Base-by-base conservation (phyloP, 2,113 vertebrate species). In the Lynx canadensis region DNA sequence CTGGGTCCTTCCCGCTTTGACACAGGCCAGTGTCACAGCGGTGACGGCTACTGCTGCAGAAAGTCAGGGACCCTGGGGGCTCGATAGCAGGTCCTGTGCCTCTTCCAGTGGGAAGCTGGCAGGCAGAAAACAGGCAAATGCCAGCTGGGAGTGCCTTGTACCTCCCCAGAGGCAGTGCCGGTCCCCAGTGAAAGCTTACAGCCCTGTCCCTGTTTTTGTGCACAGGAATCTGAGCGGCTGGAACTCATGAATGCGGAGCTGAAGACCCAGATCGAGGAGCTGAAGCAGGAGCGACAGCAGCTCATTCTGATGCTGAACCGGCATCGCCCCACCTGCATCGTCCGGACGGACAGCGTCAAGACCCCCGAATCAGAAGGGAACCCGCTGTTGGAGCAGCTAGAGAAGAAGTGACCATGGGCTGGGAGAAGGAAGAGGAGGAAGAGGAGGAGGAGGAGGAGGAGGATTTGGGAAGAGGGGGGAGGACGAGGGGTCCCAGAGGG, bases 191-290 rank as follows among this genome's bases (percentile, higher is more conserved):
- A 29, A 21, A 19, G 50, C 87, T 48, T 83, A 76, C 83, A 86
- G 82, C 95, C 52, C n/a, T 3, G 0, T 66, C n/a, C 84, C 94
- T 98, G 71, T 97, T 78, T 98, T 95, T 95, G 91, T 81, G 13
- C 63, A 9, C 98, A 99, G 99, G 99, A 99, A 91, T 99, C 99
- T 0, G 99, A 99, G 97, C 98, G 99, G 55, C 98, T 99, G 86
- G 99, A 99, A 96, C 99, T 99, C 98, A 99, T 99, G 99, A 99
- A 99, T 4, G 99, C 99, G 0, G 99, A 99, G 97, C 99, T 99
- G 78, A 99, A 99, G 98, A 99, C 99, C 55, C 99, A 99, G 98
- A 99, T 99, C 2, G 99, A 99, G 98, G 99, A 99, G 98, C 99
- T 99, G 98, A 99, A 99, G 97, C 99, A 99, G 18, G 99, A 99